Conservation (phyloP, 1,140 invertebrate genomes). For the Cydia strobilella region DNA sequence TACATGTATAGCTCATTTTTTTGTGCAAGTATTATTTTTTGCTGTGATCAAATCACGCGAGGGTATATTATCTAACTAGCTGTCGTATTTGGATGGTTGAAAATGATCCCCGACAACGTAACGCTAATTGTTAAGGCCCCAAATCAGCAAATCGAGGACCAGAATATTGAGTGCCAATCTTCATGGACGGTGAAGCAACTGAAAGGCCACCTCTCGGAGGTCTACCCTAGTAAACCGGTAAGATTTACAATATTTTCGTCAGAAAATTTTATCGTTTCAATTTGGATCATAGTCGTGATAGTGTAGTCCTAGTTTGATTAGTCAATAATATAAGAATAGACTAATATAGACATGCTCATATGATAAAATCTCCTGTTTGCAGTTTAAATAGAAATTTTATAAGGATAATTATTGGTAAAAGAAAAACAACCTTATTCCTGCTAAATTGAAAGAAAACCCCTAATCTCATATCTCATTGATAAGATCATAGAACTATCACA, state of each 20-base stretch:
- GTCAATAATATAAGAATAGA: not conserved
- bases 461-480: too few species aligned
- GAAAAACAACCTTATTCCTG: too few species aligned
- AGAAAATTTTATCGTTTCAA: not conserved
- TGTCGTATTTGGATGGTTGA: slow-evolving; percentile 53
- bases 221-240: slow-evolving; percentile 95
- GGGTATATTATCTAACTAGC: slow-evolving; percentile 60
- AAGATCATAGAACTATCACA: too few species aligned
- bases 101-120: slow-evolving; percentile 81
- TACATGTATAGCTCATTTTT: not conserved
- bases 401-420: too few species aligned
- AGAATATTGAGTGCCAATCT: slow-evolving; percentile 89
- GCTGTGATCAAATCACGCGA: slow-evolving; percentile 37
- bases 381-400: too few species aligned
- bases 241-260: slow-evolving; percentile 57
- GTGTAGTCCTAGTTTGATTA: not conserved
- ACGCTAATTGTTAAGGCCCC: slow-evolving; percentile 92
- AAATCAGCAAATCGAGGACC: slow-evolving; percentile 93
- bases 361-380: too few species aligned
- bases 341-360: not conserved
- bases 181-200: slow-evolving; percentile 92
- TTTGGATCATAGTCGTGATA: not conserved
- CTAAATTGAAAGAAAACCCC: too few species aligned
- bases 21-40: slow-evolving; percentile 34
- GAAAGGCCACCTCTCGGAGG: slow-evolving; percentile 90